These are phyloP conservation scores for Marronus borbonicus DNA, from an alignment of 2,888 invertebrate genomes.

Conservation along the genomic window DNA sequence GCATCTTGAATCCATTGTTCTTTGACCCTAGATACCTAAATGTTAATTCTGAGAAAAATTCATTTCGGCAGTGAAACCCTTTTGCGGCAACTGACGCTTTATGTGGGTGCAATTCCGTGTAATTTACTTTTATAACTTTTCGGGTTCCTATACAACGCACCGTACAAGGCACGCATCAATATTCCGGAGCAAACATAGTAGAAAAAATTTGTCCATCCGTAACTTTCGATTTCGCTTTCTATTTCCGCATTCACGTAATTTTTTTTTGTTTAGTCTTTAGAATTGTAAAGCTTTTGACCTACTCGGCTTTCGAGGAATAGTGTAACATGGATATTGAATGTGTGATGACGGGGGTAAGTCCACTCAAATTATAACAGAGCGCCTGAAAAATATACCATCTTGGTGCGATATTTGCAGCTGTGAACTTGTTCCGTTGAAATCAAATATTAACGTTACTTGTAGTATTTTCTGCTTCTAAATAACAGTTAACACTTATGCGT, in stretches of 20 bases:
- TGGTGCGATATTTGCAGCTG: no score
- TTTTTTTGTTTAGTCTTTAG: conserved; percentile 2
- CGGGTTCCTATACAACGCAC: background rate
- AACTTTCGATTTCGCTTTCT: conserved; percentile 53
- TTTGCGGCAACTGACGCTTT: conserved; percentile 49
- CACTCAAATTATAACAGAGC: no score
- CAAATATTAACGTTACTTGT: no score
- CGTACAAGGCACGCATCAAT: conserved; percentile 18
- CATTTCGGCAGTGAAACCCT: conserved; percentile 50
- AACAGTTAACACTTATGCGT: no score
- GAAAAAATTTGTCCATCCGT: conserved; percentile 48
- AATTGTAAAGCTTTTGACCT: conserved; percentile 25
- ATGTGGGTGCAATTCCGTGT: conserved; percentile 53
- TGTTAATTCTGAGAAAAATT: conserved; percentile 45
- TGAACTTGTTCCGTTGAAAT: no score
- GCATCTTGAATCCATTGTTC: no score
- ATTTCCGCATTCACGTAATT: conserved; percentile 51
- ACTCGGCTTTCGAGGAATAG: conserved; percentile 26
- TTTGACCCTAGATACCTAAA: conserved; percentile 10
- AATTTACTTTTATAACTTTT: conserved; percentile 59
- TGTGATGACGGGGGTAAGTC: no score
- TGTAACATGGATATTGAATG: background rate
- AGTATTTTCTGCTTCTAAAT: no score
- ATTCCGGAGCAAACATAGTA: conserved; percentile 1
- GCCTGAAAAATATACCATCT: no score